Conservation (phyloP, 1,140 invertebrate species). For the Chironomus striatipennis region DNA sequence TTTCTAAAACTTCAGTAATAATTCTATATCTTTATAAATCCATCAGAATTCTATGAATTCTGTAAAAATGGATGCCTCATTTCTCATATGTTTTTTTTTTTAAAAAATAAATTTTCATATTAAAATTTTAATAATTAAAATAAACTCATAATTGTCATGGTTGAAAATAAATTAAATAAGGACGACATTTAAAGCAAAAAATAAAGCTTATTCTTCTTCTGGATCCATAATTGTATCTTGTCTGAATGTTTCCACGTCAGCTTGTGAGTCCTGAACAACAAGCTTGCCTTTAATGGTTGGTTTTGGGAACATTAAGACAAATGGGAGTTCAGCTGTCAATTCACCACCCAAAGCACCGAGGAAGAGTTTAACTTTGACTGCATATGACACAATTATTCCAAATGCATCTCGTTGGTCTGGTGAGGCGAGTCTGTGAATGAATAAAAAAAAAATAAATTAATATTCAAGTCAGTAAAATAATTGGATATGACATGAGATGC, state of each 20-base stretch:
- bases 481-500: too few species aligned
- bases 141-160: too few species aligned
- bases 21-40: too few species aligned
- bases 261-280: constrained; percentile 52
- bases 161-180: too few species aligned
- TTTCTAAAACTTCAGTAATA: too few species aligned
- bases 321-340: constrained; percentile 88
- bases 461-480: too few species aligned
- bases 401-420: constrained; percentile 77
- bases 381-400: constrained; percentile 83
- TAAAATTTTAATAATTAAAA: too few species aligned
- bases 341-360: constrained; percentile 90
- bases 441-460: constrained; percentile 27
- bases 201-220: constrained; percentile 15
- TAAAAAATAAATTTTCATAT: too few species aligned
- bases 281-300: constrained; percentile 48
- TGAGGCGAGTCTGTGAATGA: constrained; percentile 55
- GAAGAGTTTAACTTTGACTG: constrained; percentile 91
- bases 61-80: too few species aligned
- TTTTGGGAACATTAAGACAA: constrained; percentile 95
- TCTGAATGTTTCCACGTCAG: constrained; percentile 52
- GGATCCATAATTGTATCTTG: constrained; percentile 46
- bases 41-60: too few species aligned
- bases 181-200: too few species aligned
- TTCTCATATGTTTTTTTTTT: too few species aligned